Base-by-base conservation (phyloP, 1,140 invertebrate genomes). In the Antheraea pernyi region DNA sequence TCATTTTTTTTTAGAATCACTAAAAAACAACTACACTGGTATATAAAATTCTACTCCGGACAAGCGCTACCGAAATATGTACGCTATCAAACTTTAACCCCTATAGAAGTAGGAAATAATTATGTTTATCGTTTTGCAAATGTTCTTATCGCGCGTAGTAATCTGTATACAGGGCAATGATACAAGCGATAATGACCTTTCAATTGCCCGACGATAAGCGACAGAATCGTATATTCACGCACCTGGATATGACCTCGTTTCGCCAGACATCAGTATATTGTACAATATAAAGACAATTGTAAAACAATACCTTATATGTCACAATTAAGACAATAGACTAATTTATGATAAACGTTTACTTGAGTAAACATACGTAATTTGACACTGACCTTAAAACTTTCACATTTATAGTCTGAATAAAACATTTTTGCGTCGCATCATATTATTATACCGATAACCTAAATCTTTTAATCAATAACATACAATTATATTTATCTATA, bases 161-260 rank as follows among this genome's bases (percentile, higher is more conserved):
- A 53, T 53, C 46, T 22, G 10, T 37, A 63, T 37, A 36, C 9
- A 11, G 22, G 37, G 16, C 61, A n/a, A 36, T 37, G 13, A 13
- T 36, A 63, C 61, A 63, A 63, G 7, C 61, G 30, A 36, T 37
- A 63, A 42, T 48, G 63, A 65, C 63, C 63, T 48, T 65, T 46
- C 18, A 46, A 46, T 42, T 65, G 11, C 5, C 22, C 11, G 37
- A 42, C 19, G 18, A 48, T 19, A 39, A 65, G 39, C 18, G 9
- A 46, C 16, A 65, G n/a, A 39, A 39, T 37, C n/a, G 39, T 39
- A 65, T 65, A 48, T 39, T 19, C 46, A 65, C 30, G n/a, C 37
- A 48, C 63, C 42, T 65, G 63, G 22, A 65, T 22, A 42, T 48
- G 63, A 65, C 63, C 63, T 65, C 63, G 39, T 46, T 65, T 37